Evolutionary conservation across 2,888 invertebrate species (phyloP), one percentile per base, ranked within the genome.

Genomic region (Tetrapedia diversipes): DNA sequence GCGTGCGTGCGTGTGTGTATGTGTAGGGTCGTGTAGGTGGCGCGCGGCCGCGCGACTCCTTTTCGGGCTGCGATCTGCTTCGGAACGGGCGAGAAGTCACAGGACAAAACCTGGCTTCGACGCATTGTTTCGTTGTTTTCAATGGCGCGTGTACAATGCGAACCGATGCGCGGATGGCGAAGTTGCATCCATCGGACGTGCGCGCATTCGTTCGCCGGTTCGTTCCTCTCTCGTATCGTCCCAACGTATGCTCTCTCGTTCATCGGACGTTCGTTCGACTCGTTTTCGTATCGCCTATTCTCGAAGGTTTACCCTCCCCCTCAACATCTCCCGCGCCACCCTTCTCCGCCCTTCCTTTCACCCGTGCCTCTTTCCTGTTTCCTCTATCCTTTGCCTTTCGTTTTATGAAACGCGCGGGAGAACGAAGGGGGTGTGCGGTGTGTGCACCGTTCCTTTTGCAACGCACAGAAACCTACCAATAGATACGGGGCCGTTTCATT

Each of bases 71-170:
- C 82, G 82, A 68, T 71, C 75, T 79, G 73, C 78, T 59, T 84
- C 83, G 85, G 78, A 84, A 84, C 86, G 84, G 86, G 86, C 85
- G 87, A 84, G 85, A 88, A 88, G 87, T 87, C 86, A 83, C 82
- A 82, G 81, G 84, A 89, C 88, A 89, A 90, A 90, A 90, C 87
- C 84, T 82, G 83, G 86, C 88, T 80, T 88, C 87, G 86, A 85
- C 83, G 85, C 88, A 90, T 90, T 90, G 91, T 91, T 85, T 85
- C 79, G 81, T 73, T 76, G 81, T 77, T 85, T 86, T 89, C 87
- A 90, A 90, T 90, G 86, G 86, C 84, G 85, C 84, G 83, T 82
- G 82, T 81, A 89, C 89, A 89, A 89, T 89, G 81, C 85, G 60
- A 79, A 82, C 80, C 84, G 82, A 86, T 83, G 83, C 75, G 80